Percentiles rank a stretch among this genome's conserved stretches.
Evolutionary conservation across 2,888 invertebrate genomes (phyloP).

Genomic region (Ashinkailepas kermadecensis): DNA sequence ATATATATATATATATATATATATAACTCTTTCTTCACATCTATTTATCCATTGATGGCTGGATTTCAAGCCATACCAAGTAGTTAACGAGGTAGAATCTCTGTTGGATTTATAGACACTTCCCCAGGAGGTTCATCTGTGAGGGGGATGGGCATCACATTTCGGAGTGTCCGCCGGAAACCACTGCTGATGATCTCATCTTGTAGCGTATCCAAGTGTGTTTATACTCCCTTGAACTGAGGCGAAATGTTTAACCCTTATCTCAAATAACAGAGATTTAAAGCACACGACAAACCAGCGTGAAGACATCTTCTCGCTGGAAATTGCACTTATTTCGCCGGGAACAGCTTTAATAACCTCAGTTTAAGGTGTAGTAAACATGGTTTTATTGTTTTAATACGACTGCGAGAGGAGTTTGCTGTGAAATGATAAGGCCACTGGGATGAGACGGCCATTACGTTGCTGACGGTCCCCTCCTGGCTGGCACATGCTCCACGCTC

Average conservation of each 20-base stretch:
- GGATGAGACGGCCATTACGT: not conserved
- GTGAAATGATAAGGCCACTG: constrained; percentile 17
- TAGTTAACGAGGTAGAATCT: not conserved
- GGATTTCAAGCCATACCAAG: not conserved
- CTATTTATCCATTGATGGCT: not conserved
- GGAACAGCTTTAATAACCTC: constrained; percentile 6
- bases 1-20: no score
- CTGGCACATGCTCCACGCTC: not conserved
- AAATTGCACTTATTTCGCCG: constrained; percentile 8
- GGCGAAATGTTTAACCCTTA: not conserved
- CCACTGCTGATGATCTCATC: not conserved
- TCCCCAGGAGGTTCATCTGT: no score
- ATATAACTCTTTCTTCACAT: no score
- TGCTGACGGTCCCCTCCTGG: not conserved
- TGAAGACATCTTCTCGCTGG: constrained; percentile 2
- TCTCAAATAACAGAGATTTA: constrained; percentile 18
- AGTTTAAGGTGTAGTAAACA: not conserved
- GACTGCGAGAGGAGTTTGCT: constrained; percentile 9
- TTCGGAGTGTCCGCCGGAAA: not conserved
- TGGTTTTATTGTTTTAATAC: constrained; percentile 20
- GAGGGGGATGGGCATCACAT: no score
- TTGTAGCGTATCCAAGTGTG: not conserved
- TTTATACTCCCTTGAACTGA: not conserved
- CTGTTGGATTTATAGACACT: not conserved
- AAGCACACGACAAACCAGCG: constrained; percentile 12